phyloP scores from a whole-genome alignment of 64 coral and sea anemone genomes.

The Trachythela sp. region DNA sequence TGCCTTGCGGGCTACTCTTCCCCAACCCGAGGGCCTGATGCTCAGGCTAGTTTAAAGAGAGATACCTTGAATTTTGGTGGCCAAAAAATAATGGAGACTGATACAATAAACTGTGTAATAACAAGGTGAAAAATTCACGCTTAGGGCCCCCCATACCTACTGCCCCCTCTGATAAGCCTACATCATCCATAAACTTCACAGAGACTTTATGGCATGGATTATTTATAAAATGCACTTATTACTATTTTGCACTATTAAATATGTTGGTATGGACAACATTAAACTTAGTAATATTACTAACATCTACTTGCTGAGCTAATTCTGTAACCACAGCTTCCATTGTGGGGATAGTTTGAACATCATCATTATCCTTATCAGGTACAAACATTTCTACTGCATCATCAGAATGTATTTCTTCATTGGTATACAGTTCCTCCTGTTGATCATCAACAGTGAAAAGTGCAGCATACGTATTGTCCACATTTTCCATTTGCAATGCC shows the following conservation, averaged over 20 bases:
- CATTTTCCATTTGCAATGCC: not conserved
- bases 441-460: not conserved
- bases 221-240: not conserved
- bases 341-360: not conserved
- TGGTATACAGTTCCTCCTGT: not conserved
- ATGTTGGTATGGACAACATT: conserved; percentile 5
- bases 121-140: not conserved
- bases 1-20: too few relatives aligned
- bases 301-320: conserved; percentile 11
- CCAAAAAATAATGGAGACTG: conserved; percentile 1
- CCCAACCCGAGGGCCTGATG: too few relatives aligned
- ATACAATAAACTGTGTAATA: not conserved
- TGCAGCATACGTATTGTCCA: not conserved
- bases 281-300: conserved; percentile 28
- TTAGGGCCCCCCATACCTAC: conserved; percentile 4
- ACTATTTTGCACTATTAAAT: not conserved
- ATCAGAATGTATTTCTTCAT: not conserved
- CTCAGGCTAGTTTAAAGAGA: too few relatives aligned
- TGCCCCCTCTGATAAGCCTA: conserved; percentile 7
- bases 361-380: not conserved
- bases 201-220: not conserved
- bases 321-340: not conserved
- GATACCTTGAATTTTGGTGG: not conserved
- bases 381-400: not conserved
- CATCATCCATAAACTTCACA: conserved; percentile 16